These are phyloP conservation scores for Anableps anableps DNA, from an alignment of 2,797 vertebrate species.

Conservation along the genomic window DNA sequence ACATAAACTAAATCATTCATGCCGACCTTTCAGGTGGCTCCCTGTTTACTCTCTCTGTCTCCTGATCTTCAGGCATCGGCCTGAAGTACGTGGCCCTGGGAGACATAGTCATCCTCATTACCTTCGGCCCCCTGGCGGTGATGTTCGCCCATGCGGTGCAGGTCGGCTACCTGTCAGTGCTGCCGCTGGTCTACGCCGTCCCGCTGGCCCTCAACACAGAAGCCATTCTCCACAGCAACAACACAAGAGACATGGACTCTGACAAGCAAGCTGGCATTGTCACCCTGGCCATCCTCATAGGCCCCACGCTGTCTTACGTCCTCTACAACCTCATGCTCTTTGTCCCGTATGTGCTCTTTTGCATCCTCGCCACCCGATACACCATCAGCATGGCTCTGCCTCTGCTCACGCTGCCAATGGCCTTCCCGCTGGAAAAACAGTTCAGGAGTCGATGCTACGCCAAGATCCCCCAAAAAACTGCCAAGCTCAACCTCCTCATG, in stretches of 20 bases:
- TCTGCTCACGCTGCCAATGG: slow-evolving; percentile 95
- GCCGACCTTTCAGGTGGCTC: neutral
- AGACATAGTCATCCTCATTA: slow-evolving; percentile 97
- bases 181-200: slow-evolving; percentile 92
- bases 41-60: neutral
- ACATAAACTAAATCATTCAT: neutral
- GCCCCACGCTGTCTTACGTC: slow-evolving; percentile 91
- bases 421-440: slow-evolving; percentile 93
- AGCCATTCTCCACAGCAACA: slow-evolving; percentile 99
- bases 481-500: slow-evolving; percentile 95
- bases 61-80: slow-evolving; percentile 87
- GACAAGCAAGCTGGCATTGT: slow-evolving; percentile 96
- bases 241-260: slow-evolving; percentile 97
- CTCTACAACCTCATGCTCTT: slow-evolving; percentile 94
- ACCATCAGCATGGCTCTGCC: slow-evolving; percentile 97
- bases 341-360: slow-evolving; percentile 93
- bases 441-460: slow-evolving; percentile 90
- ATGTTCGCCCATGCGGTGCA: slow-evolving; percentile 97
- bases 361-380: slow-evolving; percentile 92
- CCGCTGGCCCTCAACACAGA: slow-evolving; percentile 96
- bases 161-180: slow-evolving; percentile 92
- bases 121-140: slow-evolving; percentile 95
- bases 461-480: slow-evolving; percentile 94
- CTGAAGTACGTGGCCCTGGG: slow-evolving; percentile 97
- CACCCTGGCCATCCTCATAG: slow-evolving; percentile 95